Evolutionary conservation across 2,113 vertebrate species (phyloP).

Genomic region (Forbesichthys papilliferus): DNA sequence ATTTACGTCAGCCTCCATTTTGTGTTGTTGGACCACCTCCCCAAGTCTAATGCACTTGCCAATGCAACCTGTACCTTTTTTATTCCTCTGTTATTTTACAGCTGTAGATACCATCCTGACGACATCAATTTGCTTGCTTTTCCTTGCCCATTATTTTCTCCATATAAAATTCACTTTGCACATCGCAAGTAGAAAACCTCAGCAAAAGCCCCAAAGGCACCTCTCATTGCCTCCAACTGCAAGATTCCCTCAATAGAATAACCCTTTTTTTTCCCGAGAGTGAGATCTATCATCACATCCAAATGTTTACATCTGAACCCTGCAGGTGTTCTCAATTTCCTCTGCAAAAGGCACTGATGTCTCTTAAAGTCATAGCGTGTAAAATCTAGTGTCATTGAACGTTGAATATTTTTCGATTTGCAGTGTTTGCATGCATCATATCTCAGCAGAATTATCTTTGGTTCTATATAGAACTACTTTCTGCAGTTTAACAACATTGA

Average conservation of each 20-base stretch:
- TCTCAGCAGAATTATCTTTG: too few relatives aligned
- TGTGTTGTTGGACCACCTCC: background rate
- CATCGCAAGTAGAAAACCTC: constrained; percentile 13
- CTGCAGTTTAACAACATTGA: too few relatives aligned
- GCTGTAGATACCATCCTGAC: constrained; percentile 39
- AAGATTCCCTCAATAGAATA: background rate
- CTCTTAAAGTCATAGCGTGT: background rate
- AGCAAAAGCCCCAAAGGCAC: constrained; percentile 41
- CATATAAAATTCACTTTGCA: constrained; percentile 24
- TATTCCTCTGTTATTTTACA: constrained; percentile 24
- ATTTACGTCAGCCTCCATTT: constrained; percentile 31
- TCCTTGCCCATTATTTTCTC: constrained; percentile 31
- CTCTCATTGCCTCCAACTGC: constrained; percentile 15
- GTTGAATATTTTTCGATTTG: too few relatives aligned
- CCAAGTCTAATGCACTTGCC: constrained; percentile 10
- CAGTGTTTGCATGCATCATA: too few relatives aligned
- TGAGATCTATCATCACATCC: background rate
- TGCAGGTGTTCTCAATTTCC: background rate
- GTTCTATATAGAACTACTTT: too few relatives aligned
- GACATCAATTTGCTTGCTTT: constrained; percentile 37
- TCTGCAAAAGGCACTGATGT: background rate
- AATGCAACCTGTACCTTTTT: constrained; percentile 13
- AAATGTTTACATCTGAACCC: background rate
- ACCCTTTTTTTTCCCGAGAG: background rate
- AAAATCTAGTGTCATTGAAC: too few relatives aligned